Evolutionary conservation across 2,797 vertebrate species (phyloP).

Genomic region (Vipera latastei): DNA sequence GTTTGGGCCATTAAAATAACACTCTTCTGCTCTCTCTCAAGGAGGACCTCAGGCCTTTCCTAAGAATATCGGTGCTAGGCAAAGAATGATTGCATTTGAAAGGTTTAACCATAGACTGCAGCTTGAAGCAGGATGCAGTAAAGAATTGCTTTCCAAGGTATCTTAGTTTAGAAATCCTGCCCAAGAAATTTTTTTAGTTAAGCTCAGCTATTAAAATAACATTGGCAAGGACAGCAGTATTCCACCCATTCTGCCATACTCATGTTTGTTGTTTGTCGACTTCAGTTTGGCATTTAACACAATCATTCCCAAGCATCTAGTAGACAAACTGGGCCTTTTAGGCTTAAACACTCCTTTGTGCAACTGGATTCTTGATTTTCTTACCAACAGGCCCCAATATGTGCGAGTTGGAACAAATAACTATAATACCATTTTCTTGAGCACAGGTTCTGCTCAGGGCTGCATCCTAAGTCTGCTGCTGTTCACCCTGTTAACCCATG

Average conservation of each 20-base stretch:
- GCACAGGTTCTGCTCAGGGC: too few relatives aligned
- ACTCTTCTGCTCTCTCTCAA: slow-evolving; percentile 8
- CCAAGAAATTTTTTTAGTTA: not conserved
- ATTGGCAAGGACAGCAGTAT: not conserved
- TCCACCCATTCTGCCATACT: not conserved
- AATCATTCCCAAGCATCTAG: too few relatives aligned
- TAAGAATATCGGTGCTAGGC: not conserved
- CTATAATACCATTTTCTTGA: too few relatives aligned
- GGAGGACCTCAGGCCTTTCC: not conserved
- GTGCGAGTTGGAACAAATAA: too few relatives aligned
- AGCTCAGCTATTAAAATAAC: not conserved
- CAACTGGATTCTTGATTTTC: too few relatives aligned
- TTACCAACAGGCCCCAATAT: too few relatives aligned
- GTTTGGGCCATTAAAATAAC: slow-evolving; percentile 10
- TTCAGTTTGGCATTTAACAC: too few relatives aligned
- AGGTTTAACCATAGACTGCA: not conserved
- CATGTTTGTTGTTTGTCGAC: too few relatives aligned
- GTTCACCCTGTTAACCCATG: too few relatives aligned
- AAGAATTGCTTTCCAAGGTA: not conserved
- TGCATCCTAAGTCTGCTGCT: too few relatives aligned
- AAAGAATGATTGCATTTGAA: slow-evolving; percentile 5
- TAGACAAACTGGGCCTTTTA: too few relatives aligned
- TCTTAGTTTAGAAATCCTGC: not conserved
- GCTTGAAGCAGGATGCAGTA: not conserved
- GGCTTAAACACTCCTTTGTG: too few relatives aligned